Evolutionary conservation across 2,113 vertebrate genomes (phyloP).

Genomic region (Etheostoma cragini): DNA sequence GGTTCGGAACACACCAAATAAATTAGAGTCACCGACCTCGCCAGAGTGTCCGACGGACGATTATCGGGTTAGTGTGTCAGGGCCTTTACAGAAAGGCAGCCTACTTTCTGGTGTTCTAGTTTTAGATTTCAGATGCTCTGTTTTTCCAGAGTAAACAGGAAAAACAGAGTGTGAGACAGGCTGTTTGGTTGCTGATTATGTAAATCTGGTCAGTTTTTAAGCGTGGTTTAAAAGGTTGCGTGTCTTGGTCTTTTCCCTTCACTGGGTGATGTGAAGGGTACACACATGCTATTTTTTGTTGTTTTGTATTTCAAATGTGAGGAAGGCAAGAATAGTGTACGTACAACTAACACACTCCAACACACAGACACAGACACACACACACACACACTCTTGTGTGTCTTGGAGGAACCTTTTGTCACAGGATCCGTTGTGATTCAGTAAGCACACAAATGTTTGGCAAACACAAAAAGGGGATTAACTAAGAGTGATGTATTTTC

Average conservation of each 20-base stretch:
- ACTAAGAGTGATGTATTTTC: background rate
- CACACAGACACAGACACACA: background rate
- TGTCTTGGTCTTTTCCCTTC: background rate
- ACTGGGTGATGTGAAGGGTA: background rate
- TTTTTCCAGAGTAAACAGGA: constrained; percentile 9
- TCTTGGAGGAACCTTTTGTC: constrained; percentile 53
- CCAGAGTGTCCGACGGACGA: too few relatives aligned
- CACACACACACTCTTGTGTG: constrained; percentile 13
- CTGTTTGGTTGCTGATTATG: constrained; percentile 16
- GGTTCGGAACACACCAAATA: too few relatives aligned
- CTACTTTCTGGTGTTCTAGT: constrained; percentile 35
- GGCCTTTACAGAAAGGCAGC: constrained; percentile 12
- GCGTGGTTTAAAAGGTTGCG: constrained; percentile 1
- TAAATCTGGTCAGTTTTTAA: constrained; percentile 17
- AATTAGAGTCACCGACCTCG: too few relatives aligned
- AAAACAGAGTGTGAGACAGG: background rate
- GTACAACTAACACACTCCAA: background rate
- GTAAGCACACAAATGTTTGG: constrained; percentile 27
- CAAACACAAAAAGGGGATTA: constrained; percentile 1
- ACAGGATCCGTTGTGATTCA: constrained; percentile 49
- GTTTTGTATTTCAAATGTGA: background rate
- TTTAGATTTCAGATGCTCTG: constrained; percentile 23
- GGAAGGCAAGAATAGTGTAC: background rate
- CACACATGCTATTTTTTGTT: constrained; percentile 2
- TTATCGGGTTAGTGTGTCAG: too few relatives aligned